Base-by-base conservation (phyloP, 2,888 invertebrate genomes). In the Dryococelus australis region DNA sequence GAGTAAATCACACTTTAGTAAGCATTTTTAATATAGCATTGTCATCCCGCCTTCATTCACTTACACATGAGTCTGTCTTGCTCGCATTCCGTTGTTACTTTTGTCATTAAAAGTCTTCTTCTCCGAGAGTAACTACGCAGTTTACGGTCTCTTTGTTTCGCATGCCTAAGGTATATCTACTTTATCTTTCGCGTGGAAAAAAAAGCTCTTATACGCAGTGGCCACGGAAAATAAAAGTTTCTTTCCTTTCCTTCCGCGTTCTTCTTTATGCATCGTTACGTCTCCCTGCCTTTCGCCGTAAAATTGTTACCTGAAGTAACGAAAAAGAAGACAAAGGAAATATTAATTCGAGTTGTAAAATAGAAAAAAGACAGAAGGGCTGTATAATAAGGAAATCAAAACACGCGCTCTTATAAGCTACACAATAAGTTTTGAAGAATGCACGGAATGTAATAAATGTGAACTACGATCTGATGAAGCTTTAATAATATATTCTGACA, bases 131-230 rank as follows among this genome's bases (percentile, higher is more conserved):
- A 65, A 65, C 65, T 65, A 65, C 65, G 65, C 20, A 65, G 65
- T 65, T 65, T 65, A 65, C 24, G 65, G 65, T n/a, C 65, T 65
- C n/a, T 65, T 65, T 65, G 65, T 65, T 65, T 65, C 65, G 65
- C n/a, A 8, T 65, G 65, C n/a, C 65, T 8, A 65, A 65, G 65
- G 65, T 65, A n/a, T 65, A 65, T 16, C 65, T 65, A 65, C 65
- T 65, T 65, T 65, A 65, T 65, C 20, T 65, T n/a, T 65, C n/a
- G 65, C 65, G 8, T 65, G 51, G 12, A 65, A 65, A 65, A 65
- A 65, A 65, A 65, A 65, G 24, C 65, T 65, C 65, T 65, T n/a
- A 24, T 65, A 65, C 20, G 65, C n/a, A 65, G 6, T 65, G n/a
- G 65, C 65, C 65, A 65, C 20, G 65, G 65, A 24, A 47, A 65